Conservation (phyloP, 2,797 vertebrate species). For the Balearica regulorum region DNA sequence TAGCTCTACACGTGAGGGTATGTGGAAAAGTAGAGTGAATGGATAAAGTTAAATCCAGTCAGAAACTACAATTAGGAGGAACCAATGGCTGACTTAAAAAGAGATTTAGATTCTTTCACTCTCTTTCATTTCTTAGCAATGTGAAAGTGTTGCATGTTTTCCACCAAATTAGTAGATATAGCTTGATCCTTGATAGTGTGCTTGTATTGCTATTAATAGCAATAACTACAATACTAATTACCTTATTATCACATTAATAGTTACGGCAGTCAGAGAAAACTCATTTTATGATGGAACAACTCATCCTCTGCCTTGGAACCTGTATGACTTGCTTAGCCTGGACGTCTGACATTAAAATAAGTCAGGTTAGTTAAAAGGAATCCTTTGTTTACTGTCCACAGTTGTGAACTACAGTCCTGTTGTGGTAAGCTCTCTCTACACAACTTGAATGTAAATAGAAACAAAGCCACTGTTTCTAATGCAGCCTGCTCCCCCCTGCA, state of each 20-base stretch:
- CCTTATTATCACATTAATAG: background rate
- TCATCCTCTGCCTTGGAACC: background rate
- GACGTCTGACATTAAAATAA: background rate
- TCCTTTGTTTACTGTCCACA: background rate
- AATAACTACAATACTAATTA: background rate
- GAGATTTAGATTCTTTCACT: background rate
- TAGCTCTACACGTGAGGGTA: background rate
- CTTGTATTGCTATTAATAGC: background rate
- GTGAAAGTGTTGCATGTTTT: background rate
- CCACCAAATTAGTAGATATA: background rate
- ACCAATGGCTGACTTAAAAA: background rate
- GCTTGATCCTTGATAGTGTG: background rate
- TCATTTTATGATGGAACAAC: background rate
- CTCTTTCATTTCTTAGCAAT: background rate
- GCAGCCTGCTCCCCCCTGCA: background rate
- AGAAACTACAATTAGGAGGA: background rate
- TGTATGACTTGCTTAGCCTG: fast-evolving
- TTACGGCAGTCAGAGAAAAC: background rate
- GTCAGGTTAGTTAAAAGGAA: background rate
- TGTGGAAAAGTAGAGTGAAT: background rate
- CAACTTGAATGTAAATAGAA: background rate
- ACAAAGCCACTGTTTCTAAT: background rate
- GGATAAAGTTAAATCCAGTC: background rate
- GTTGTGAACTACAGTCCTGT: background rate
- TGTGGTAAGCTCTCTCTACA: background rate